Evolutionary conservation across 2,113 vertebrate genomes (phyloP).

Genomic region (Chlorocebus sabaeus): DNA sequence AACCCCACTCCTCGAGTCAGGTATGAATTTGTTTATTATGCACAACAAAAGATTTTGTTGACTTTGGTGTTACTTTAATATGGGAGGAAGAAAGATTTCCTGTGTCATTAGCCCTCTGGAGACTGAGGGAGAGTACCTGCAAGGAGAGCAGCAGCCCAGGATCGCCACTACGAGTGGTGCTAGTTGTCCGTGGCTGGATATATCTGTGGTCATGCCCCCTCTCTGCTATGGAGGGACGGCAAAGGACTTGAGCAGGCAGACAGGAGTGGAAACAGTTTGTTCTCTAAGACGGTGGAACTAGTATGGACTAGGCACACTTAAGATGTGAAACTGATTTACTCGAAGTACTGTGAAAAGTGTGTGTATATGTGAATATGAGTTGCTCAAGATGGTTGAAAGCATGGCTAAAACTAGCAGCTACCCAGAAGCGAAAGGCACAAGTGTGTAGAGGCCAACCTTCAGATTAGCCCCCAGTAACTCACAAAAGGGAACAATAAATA

Average conservation of each 20-base stretch:
- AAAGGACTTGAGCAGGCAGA: not conserved
- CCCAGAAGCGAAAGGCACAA: not conserved
- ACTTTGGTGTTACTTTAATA: not conserved
- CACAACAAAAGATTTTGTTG: not conserved
- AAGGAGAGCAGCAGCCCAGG: not conserved
- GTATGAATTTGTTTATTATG: constrained; percentile 76
- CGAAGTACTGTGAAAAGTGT: not conserved
- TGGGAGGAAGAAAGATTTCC: not conserved
- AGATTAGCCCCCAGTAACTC: no score
- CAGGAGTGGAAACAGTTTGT: not conserved
- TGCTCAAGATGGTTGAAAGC: not conserved
- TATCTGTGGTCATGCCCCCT: not conserved
- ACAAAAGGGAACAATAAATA: no score
- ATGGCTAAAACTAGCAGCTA: not conserved
- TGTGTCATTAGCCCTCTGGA: not conserved
- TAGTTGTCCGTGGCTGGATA: rapidly evolving
- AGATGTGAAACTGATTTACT: not conserved
- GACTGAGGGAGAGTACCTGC: not conserved
- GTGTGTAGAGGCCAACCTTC: no score
- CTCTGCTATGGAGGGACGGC: not conserved
- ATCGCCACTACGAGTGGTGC: not conserved
- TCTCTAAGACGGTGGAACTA: not conserved
- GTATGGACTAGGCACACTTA: not conserved
- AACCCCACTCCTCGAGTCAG: constrained; percentile 91
- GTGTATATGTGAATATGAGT: not conserved